These are phyloP conservation scores for Meloidogyne hapla DNA, from an alignment of 1,140 invertebrate species.

Conservation along the genomic window DNA sequence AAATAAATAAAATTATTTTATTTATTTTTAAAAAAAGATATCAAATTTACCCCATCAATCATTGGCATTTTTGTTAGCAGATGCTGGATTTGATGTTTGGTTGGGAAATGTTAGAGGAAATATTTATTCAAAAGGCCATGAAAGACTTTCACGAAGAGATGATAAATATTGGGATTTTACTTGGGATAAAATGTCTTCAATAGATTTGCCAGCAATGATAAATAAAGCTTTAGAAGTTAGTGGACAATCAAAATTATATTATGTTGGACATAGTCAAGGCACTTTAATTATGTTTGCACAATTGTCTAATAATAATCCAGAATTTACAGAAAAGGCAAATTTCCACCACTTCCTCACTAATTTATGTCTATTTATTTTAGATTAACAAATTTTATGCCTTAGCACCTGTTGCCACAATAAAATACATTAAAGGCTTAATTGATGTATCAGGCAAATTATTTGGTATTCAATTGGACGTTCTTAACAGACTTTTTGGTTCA, in stretches of 20 bases:
- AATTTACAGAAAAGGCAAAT: constrained; percentile 41
- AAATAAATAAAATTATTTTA: too few species aligned
- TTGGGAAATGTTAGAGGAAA: constrained; percentile 73
- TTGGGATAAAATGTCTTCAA: constrained; percentile 77
- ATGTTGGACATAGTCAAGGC: constrained; percentile 68
- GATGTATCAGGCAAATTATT: constrained; percentile 45
- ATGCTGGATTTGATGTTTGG: constrained; percentile 77
- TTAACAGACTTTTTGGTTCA: constrained; percentile 40
- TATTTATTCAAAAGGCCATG: constrained; percentile 69
- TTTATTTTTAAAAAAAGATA: background rate
- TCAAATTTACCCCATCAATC: constrained; percentile 45
- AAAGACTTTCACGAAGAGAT: constrained; percentile 45
- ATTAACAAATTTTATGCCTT: constrained; percentile 59
- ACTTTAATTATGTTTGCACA: constrained; percentile 66
- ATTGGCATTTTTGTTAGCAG: constrained; percentile 70
- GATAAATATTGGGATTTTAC: constrained; percentile 67
- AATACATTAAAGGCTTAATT: constrained; percentile 50
- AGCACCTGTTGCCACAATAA: constrained; percentile 53
- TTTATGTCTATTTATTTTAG: constrained; percentile 26
- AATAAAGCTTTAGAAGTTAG: constrained; percentile 70
- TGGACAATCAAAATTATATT: constrained; percentile 61
- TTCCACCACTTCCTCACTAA: background rate
- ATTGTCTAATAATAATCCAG: constrained; percentile 47
- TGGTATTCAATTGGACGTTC: constrained; percentile 37
- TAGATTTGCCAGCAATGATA: constrained; percentile 74